These are phyloP conservation scores for Tinea pellionella DNA, from an alignment of 2,888 invertebrate genomes.

Conservation along the genomic window DNA sequence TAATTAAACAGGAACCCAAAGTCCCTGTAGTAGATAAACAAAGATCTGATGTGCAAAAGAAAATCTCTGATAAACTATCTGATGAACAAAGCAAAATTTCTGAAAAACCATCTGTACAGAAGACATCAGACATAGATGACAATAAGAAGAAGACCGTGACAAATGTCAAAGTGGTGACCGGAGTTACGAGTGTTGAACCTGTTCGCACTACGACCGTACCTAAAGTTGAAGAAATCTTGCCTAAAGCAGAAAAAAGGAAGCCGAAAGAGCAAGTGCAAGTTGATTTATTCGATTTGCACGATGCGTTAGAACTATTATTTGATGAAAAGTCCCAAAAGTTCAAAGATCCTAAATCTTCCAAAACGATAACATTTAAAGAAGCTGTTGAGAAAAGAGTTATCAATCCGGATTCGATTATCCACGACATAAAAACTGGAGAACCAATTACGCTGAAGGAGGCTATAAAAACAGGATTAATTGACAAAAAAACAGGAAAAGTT, in stretches of 20 bases:
- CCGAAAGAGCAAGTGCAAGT: conserved; percentile 18
- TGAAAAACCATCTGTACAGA: neutral
- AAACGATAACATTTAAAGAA: conserved; percentile 78
- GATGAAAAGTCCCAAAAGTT: conserved; percentile 75
- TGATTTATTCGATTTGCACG: conserved; percentile 71
- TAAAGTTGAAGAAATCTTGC: neutral
- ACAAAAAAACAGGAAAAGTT: conserved; percentile 76
- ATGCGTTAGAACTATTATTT: conserved; percentile 75
- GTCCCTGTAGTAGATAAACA: neutral
- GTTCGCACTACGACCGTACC: conserved; percentile 19
- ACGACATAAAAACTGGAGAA: conserved; percentile 77
- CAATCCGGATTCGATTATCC: conserved; percentile 79
- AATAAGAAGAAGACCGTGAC: neutral
- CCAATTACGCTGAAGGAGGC: conserved; percentile 81
- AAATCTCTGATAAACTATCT: neutral
- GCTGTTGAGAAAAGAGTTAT: conserved; percentile 77
- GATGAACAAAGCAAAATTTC: neutral
- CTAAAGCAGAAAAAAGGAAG: conserved; percentile 7
- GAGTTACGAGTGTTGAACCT: neutral
- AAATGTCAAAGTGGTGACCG: neutral
- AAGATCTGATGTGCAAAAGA: neutral
- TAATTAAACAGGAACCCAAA: neutral
- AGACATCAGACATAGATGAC: neutral
- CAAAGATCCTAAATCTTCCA: conserved; percentile 74
- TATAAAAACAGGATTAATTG: conserved; percentile 77